phyloP scores from a whole-genome alignment of 2,888 invertebrate genomes.

The Portevinia maculata region DNA sequence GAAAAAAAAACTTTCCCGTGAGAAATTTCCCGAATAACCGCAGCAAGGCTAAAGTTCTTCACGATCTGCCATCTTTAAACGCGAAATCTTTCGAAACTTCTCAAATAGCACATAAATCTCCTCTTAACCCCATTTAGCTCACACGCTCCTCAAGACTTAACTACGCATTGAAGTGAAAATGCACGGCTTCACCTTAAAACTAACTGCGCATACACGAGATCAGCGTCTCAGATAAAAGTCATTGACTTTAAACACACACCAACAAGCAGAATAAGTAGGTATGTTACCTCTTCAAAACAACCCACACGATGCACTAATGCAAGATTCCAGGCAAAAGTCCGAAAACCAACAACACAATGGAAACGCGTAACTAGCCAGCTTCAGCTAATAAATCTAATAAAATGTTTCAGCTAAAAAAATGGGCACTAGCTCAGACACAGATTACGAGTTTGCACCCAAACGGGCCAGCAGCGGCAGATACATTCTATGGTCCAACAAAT shows the following conservation, averaged over 20 bases:
- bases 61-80: slow-evolving; percentile 17
- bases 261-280: background rate
- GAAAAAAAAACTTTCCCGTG: background rate
- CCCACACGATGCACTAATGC: slow-evolving; percentile 14
- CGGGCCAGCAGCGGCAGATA: background rate
- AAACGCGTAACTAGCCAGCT: slow-evolving; percentile 31
- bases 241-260: slow-evolving; percentile 21
- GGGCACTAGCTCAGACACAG: slow-evolving; percentile 8
- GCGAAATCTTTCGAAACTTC: slow-evolving; percentile 24
- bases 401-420: slow-evolving; percentile 4
- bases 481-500: slow-evolving; percentile 29
- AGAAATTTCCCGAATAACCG: background rate
- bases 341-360: slow-evolving; percentile 1
- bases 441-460: slow-evolving; percentile 46
- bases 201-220: slow-evolving; percentile 15
- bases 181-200: slow-evolving; percentile 28
- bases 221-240: slow-evolving; percentile 24
- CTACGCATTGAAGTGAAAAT: slow-evolving; percentile 19
- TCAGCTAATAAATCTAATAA: slow-evolving; percentile 32
- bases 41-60: background rate
- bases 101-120: slow-evolving; percentile 30
- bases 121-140: slow-evolving; percentile 21
- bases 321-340: slow-evolving; percentile 30
- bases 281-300: slow-evolving; percentile 3
- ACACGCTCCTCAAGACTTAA: slow-evolving; percentile 21